These are phyloP conservation scores for Melipona quadrifasciata DNA, from an alignment of 1,140 invertebrate genomes.

Conservation along the genomic window DNA sequence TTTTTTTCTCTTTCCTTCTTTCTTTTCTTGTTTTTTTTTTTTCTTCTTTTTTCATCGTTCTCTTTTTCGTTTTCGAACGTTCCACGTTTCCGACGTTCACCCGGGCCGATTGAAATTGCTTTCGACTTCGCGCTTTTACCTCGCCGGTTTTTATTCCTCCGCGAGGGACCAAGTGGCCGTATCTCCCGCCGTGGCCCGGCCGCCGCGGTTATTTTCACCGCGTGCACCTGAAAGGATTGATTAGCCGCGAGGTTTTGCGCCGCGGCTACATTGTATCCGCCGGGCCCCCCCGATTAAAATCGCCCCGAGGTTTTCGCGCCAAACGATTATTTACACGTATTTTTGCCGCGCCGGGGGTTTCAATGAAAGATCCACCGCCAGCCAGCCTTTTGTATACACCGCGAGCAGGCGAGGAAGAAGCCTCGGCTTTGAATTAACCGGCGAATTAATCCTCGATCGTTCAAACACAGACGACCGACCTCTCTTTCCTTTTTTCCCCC, in stretches of 20 bases:
- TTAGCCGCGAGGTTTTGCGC: conserved; percentile 28
- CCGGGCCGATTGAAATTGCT: conserved; percentile 59
- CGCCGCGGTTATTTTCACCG: neutral
- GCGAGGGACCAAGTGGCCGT: conserved; percentile 12
- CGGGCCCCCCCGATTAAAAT: conserved; percentile 7
- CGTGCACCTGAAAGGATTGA: conserved; percentile 42
- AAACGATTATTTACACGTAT: conserved; percentile 34
- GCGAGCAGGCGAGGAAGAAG: neutral
- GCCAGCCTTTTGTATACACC: neutral
- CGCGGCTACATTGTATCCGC: conserved; percentile 15
- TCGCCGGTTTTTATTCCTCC: conserved; percentile 40
- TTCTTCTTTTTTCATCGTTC: neutral
- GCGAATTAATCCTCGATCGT: neutral
- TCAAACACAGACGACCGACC: neutral
- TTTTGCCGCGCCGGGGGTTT: conserved; percentile 12
- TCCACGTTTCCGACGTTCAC: conserved; percentile 41
- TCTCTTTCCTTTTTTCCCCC: neutral
- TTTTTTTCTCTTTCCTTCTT: neutral
- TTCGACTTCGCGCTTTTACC: conserved; percentile 55
- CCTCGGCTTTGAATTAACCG: neutral
- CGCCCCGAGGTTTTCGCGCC: neutral
- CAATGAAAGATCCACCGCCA: neutral
- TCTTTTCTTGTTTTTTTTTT: neutral
- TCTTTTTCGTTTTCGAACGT: conserved; percentile 30
- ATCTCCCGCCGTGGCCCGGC: neutral